Percentiles rank a stretch among this genome's conserved stretches.
These are phyloP conservation scores for Tuberolachnus salignus DNA, from an alignment of 2,888 invertebrate species.

Conservation along the genomic window DNA sequence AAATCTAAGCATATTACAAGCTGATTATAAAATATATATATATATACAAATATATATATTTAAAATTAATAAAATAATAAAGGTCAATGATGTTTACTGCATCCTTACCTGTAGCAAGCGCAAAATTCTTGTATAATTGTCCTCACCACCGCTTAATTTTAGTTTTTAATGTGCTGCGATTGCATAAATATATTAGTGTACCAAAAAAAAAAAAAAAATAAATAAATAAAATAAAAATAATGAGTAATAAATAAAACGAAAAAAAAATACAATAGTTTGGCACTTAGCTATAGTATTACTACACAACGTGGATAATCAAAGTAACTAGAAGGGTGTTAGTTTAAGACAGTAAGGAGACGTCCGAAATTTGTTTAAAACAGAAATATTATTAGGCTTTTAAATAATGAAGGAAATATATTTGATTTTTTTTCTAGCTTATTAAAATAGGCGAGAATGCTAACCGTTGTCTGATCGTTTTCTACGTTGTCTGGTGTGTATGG, in stretches of 20 bases:
- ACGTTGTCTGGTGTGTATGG: conserved; percentile 90
- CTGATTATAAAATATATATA: conserved; percentile 28
- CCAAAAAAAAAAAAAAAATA: conserved; percentile 39
- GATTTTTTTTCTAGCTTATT: conserved; percentile 27
- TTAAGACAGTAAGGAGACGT: conserved; percentile 52
- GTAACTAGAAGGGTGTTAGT: conserved; percentile 55
- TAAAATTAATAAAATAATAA: conserved; percentile 23
- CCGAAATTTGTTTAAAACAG: conserved; percentile 39
- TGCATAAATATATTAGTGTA: conserved; percentile 55
- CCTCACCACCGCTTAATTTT: conserved; percentile 50
- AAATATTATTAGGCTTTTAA: conserved; percentile 30
- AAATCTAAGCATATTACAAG: conserved; percentile 54
- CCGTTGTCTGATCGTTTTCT: conserved; percentile 56
- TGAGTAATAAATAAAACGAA: too few species aligned
- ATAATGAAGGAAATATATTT: conserved; percentile 36
- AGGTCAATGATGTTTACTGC: conserved; percentile 33
- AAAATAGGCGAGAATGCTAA: conserved; percentile 52
- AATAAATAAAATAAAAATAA: too few species aligned
- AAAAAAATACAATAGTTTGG: conserved; percentile 46
- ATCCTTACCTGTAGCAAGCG: conserved; percentile 51
- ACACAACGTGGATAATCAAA: conserved; percentile 49
- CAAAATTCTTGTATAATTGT: conserved; percentile 47
- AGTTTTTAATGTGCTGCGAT: conserved; percentile 55
- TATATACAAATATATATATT: conserved; percentile 25
- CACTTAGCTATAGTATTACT: conserved; percentile 47